Evolutionary conservation across 2,113 vertebrate genomes (phyloP).

Genomic region (Odocoileus virginianus): DNA sequence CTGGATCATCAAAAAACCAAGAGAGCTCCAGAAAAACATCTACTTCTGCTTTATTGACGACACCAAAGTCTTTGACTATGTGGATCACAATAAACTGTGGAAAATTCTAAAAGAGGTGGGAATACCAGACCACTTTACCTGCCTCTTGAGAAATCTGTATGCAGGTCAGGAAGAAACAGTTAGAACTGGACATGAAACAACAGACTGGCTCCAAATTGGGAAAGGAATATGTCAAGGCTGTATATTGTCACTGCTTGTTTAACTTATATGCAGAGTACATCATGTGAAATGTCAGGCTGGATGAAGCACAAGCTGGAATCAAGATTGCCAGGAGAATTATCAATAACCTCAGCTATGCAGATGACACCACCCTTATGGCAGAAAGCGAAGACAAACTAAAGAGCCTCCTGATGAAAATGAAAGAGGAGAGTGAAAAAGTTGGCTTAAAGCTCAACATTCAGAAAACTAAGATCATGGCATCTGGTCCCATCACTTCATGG

Average conservation of each 20-base stretch:
- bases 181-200: background rate
- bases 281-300: background rate
- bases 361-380: background rate
- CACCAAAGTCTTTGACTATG: background rate
- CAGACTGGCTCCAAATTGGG: background rate
- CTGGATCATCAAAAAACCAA: background rate
- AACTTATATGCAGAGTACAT: background rate
- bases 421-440: background rate
- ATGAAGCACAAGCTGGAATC: background rate
- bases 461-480: background rate
- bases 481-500: background rate
- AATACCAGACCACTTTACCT: background rate
- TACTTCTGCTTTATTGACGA: background rate
- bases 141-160: background rate
- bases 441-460: background rate
- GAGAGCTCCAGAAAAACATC: background rate
- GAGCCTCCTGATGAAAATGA: background rate
- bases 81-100: background rate
- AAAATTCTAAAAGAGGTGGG: background rate
- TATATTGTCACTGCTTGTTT: background rate
- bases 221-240: background rate
- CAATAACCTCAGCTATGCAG: background rate
- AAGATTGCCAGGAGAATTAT: background rate
- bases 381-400: background rate
- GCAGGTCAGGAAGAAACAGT: background rate